phyloP scores from a whole-genome alignment of 2,113 vertebrate species.

The Oxygymnocypris stewartii region DNA sequence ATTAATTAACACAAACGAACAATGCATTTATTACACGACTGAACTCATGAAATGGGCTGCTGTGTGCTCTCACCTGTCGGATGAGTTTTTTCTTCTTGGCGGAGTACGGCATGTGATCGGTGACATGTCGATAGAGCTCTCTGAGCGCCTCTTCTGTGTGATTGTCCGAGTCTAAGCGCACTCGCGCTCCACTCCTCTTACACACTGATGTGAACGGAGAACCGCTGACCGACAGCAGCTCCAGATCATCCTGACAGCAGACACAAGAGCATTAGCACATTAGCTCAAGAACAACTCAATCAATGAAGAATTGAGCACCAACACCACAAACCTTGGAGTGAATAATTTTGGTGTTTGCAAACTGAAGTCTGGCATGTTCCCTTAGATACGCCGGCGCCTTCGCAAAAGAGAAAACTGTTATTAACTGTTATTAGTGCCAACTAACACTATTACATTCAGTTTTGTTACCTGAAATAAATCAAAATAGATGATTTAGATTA shows the following conservation, averaged over 20 bases:
- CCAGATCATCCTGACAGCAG: conserved; percentile 84
- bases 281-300: neutral
- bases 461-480: neutral
- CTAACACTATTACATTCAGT: neutral
- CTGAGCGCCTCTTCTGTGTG: conserved; percentile 89
- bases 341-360: conserved; percentile 1
- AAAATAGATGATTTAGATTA: neutral
- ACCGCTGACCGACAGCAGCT: conserved; percentile 70
- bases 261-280: neutral
- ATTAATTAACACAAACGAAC: too few relatives aligned
- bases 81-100: conserved; percentile 97
- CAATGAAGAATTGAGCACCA: neutral
- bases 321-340: conserved; percentile 11
- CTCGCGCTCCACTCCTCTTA: conserved; percentile 42
- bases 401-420: neutral
- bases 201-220: conserved; percentile 61
- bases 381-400: conserved; percentile 30
- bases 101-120: conserved; percentile 92
- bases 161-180: conserved; percentile 72
- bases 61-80: conserved; percentile 79
- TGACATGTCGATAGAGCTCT: conserved; percentile 93
- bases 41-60: neutral
- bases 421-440: neutral
- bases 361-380: conserved; percentile 34
- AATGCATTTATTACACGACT: neutral